phyloP scores from a whole-genome alignment of 2,888 invertebrate species.

The Baronia brevicornis region DNA sequence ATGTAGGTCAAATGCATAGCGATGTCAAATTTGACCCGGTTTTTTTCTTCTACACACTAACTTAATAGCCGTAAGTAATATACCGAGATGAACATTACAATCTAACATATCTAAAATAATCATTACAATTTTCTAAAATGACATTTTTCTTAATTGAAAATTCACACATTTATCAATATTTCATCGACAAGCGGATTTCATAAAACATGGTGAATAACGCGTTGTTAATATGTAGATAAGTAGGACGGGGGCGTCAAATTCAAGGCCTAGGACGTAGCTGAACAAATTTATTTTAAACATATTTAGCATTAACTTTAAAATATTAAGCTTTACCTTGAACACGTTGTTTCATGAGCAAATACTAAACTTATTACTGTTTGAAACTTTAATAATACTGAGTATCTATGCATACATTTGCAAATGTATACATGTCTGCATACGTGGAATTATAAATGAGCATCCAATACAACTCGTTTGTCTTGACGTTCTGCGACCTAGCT shows the following conservation, averaged over 20 bases:
- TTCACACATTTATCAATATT: background rate
- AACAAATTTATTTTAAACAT: conserved; percentile 54
- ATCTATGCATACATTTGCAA: too few relatives aligned
- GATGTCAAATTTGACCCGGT: conserved; percentile 62
- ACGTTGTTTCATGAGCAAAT: too few relatives aligned
- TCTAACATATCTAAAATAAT: conserved; percentile 5
- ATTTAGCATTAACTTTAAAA: conserved; percentile 13
- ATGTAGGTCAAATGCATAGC: conserved; percentile 67
- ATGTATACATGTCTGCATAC: too few relatives aligned
- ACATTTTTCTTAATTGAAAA: conserved; percentile 2
- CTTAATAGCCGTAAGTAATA: conserved; percentile 20
- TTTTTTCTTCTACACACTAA: conserved; percentile 33
- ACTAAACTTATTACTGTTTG: too few relatives aligned
- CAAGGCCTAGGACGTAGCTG: conserved; percentile 57
- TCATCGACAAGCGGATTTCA: too few relatives aligned
- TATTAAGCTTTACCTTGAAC: conserved; percentile 10
- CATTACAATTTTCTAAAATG: conserved; percentile 3
- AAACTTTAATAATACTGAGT: too few relatives aligned
- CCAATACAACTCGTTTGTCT: too few relatives aligned
- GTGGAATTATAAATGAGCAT: too few relatives aligned
- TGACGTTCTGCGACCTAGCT: too few relatives aligned
- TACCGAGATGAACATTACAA: too few relatives aligned
- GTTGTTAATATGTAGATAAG: conserved; percentile 66
- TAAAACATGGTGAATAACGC: conserved; percentile 53
- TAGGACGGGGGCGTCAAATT: conserved; percentile 65